A percentile compares a stretch with the other conserved stretches of the same genome.
Conservation (phyloP, 2,888 invertebrate genomes). For the Hyposoter dolosus region DNA sequence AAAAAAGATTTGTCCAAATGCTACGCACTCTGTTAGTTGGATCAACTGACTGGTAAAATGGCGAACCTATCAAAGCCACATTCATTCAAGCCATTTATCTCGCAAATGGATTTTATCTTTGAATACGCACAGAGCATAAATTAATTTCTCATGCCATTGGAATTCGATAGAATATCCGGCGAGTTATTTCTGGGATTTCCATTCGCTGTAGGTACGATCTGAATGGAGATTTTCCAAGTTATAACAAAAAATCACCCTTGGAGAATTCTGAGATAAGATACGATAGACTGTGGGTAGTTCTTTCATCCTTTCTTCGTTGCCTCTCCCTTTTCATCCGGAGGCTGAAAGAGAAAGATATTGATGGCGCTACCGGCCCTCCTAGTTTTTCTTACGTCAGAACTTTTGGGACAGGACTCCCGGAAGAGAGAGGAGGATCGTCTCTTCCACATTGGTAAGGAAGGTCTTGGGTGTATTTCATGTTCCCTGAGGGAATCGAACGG, state of each 20-base stretch:
- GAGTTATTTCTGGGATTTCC: constrained; percentile 35
- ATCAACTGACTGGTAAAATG: neutral
- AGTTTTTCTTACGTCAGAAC: constrained; percentile 30
- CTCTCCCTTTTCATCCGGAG: neutral
- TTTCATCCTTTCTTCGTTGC: constrained; percentile 10
- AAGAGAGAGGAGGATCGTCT: constrained; percentile 5
- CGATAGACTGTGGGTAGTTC: neutral
- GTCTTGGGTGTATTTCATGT: constrained; percentile 1
- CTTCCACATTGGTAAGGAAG: constrained; percentile 15
- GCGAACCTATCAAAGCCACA: neutral
- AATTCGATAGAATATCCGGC: neutral
- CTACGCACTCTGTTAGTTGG: neutral
- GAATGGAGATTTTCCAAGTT: neutral
- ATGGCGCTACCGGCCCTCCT: neutral
- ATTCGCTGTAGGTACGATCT: constrained; percentile 22
- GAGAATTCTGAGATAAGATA: neutral
- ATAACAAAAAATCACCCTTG: neutral
- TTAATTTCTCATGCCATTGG: constrained; percentile 43
- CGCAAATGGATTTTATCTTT: constrained; percentile 29
- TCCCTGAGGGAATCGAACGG: constrained; percentile 12
- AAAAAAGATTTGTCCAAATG: neutral
- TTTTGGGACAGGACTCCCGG: constrained; percentile 13
- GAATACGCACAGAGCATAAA: constrained; percentile 42
- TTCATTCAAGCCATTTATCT: constrained; percentile 27
- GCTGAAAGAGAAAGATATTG: constrained; percentile 6